These are phyloP conservation scores for Aporophyla lueneburgensis DNA, from an alignment of 2,888 invertebrate genomes.

Conservation along the genomic window DNA sequence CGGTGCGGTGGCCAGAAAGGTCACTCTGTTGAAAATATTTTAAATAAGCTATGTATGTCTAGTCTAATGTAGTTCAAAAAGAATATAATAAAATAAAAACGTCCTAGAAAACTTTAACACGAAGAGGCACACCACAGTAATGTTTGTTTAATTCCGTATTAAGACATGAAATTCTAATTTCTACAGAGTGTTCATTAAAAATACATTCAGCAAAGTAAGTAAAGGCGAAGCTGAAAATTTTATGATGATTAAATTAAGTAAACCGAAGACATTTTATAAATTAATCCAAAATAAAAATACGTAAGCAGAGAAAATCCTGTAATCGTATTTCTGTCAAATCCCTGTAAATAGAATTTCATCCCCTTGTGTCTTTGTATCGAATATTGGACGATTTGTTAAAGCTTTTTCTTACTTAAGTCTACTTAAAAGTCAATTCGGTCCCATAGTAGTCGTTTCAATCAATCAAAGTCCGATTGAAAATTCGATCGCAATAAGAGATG, in stretches of 20 bases:
- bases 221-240: slow-evolving; percentile 48
- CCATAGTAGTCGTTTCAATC: slow-evolving; percentile 85
- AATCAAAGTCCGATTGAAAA: slow-evolving; percentile 88
- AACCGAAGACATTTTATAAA: slow-evolving; percentile 64
- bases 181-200: slow-evolving; percentile 53
- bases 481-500: slow-evolving; percentile 87
- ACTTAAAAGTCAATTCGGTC: slow-evolving; percentile 86
- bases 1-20: background rate
- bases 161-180: slow-evolving; percentile 54
- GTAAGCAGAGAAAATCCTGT: slow-evolving; percentile 72
- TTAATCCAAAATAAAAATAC: slow-evolving; percentile 68
- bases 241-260: slow-evolving; percentile 54
- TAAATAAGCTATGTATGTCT: background rate
- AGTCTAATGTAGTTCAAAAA: background rate
- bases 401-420: slow-evolving; percentile 83
- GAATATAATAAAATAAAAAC: slow-evolving; percentile 26
- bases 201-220: slow-evolving; percentile 50
- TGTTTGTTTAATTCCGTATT: slow-evolving; percentile 33
- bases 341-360: slow-evolving; percentile 81
- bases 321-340: slow-evolving; percentile 80
- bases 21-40: background rate
- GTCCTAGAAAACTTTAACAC: slow-evolving; percentile 15
- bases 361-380: slow-evolving; percentile 83
- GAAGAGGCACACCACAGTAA: slow-evolving; percentile 6
- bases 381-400: slow-evolving; percentile 84